Evolutionary conservation across 2,113 vertebrate species (phyloP).

Genomic region (Psammodynastes pulverulentus): DNA sequence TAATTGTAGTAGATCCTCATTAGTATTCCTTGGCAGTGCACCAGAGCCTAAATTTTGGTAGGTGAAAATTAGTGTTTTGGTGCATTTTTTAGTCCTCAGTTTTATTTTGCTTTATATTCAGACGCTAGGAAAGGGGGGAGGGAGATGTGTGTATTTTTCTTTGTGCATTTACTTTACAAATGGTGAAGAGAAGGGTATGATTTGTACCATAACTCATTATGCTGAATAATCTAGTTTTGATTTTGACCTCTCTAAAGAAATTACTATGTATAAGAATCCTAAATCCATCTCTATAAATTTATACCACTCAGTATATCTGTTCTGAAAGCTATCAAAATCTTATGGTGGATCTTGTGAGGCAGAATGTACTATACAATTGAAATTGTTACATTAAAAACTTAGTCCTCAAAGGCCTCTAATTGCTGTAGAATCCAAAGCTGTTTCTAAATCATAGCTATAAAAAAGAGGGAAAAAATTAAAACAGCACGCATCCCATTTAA

Average conservation of each 20-base stretch:
- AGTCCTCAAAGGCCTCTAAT: slow-evolving; percentile 45
- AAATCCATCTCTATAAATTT: slow-evolving; percentile 66
- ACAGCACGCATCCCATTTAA: slow-evolving; percentile 42
- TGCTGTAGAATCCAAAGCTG: slow-evolving; percentile 35
- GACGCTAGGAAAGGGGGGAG: background rate
- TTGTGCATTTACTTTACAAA: slow-evolving; percentile 76
- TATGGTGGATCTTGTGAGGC: slow-evolving; percentile 12
- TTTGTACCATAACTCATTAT: slow-evolving; percentile 72
- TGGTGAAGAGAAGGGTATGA: slow-evolving; percentile 70
- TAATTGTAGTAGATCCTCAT: slow-evolving; percentile 71
- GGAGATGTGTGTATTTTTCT: slow-evolving; percentile 70
- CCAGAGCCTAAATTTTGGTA: slow-evolving; percentile 70
- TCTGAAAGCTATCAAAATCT: slow-evolving; percentile 61
- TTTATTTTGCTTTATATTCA: slow-evolving; percentile 56
- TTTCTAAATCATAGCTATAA: slow-evolving; percentile 50
- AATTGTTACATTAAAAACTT: slow-evolving; percentile 33
- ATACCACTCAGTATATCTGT: slow-evolving; percentile 56
- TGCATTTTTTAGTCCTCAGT: slow-evolving; percentile 74
- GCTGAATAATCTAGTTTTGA: slow-evolving; percentile 68
- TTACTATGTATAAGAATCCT: slow-evolving; percentile 67
- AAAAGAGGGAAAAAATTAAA: slow-evolving; percentile 27
- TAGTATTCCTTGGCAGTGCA: slow-evolving; percentile 67
- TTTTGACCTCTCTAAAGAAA: slow-evolving; percentile 69
- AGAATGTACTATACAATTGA: slow-evolving; percentile 45
- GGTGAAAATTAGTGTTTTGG: slow-evolving; percentile 65